Percentiles rank a stretch among this genome's conserved stretches.
phyloP scores from a whole-genome alignment of 2,888 invertebrate species.

The Orgyia antiqua region DNA sequence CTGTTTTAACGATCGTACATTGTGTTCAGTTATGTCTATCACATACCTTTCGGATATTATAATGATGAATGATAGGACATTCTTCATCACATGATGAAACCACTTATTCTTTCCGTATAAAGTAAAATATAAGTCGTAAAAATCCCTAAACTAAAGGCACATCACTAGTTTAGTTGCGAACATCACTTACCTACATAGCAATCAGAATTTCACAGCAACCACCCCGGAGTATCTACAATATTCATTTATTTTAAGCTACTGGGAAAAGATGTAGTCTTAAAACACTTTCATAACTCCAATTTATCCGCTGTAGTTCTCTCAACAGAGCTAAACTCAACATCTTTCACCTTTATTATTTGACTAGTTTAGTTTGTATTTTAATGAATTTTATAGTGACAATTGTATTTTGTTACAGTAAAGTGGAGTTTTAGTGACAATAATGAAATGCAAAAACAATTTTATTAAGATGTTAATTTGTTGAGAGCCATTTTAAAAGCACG shows the following conservation, averaged over 20 bases:
- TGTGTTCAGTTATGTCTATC: too few species aligned
- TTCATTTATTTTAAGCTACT: conserved; percentile 20
- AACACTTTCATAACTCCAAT: conserved; percentile 29
- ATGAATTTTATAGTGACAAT: conserved; percentile 12
- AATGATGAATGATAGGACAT: too few species aligned
- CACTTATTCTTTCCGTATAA: too few species aligned
- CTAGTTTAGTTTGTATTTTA: conserved; percentile 9
- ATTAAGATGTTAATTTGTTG: too few species aligned
- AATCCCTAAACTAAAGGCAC: not conserved
- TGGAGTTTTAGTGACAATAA: too few species aligned
- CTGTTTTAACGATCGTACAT: too few species aligned
- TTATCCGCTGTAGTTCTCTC: conserved; percentile 19
- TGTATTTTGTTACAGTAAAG: not conserved
- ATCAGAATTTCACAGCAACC: conserved; percentile 13
- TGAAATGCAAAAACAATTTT: too few species aligned
- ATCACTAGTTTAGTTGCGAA: conserved; percentile 12
- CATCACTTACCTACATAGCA: too few species aligned
- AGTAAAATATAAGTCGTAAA: not conserved
- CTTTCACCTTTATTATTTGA: conserved; percentile 19
- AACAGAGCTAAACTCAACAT: conserved; percentile 9
- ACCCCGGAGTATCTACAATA: conserved; percentile 20
- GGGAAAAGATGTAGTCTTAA: conserved; percentile 23
- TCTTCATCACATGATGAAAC: too few species aligned
- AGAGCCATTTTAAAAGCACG: too few species aligned
- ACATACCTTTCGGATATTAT: too few species aligned